Base-by-base conservation (phyloP, 2,113 vertebrate species). In the Pontoporia blainvillei region DNA sequence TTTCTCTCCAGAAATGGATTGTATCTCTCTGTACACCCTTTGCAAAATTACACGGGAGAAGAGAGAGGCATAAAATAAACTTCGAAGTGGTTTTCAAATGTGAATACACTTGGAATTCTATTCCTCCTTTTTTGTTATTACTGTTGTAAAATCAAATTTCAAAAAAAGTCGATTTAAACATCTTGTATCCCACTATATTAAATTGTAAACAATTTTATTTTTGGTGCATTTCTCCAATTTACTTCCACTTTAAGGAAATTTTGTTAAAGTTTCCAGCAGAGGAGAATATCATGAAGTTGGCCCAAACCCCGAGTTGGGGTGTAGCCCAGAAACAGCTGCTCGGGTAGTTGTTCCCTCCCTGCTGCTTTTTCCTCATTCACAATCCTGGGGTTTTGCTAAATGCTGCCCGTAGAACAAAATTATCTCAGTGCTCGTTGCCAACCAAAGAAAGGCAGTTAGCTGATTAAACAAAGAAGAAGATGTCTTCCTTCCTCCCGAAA, bases 251-350 rank as follows among this genome's bases (percentile, higher is more conserved):
- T 76, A 85, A 81, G 86, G 34, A 72, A 88, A 67, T 91, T 64
- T 82, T 81, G 44, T 73, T 67, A 66, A 94, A 91, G 66, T 93
- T 90, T 94, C 86, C 78, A 86, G 54, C 86, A 83, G 76, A 90
- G 46, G 62, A 93, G 62, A 76, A 67, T 83, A 64, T 57, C 23
- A 12, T 82, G 71, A 93, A 91, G 46, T 97, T 98, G 97, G 96
- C 79, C 3, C 62, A 67, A 75, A 66, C 76, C 64, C 86, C 13
- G 36, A 57, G 41, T 96, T 95, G 90, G 87, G 94, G 92, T 29
- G 66, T 66, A 95, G 86, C 93, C 97, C 93, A 78, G 86, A 97
- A 97, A 96, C 95, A 95, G 96, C 94, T 96, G 97, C 93, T 93
- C 6, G 12, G 46, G 54, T 95, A 71, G 79, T 27, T 41, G 29